phyloP scores from a whole-genome alignment of 2,797 vertebrate species.

The Pagetopsis macropterus region DNA sequence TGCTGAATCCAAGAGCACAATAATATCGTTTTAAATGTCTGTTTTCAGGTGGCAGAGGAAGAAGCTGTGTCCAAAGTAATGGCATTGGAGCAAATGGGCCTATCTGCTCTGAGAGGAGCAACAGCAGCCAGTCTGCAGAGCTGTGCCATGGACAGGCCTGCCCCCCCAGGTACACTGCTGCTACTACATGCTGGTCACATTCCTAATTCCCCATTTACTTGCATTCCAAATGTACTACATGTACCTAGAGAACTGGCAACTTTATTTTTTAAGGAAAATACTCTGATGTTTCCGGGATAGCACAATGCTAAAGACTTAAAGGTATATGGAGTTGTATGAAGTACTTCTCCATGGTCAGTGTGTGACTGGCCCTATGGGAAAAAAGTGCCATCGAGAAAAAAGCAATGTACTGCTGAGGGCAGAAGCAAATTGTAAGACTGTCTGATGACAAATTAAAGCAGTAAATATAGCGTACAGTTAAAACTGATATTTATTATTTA shows the following conservation, averaged over 20 bases:
- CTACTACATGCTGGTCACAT: constrained; percentile 38
- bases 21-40: not conserved
- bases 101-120: constrained; percentile 81
- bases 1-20: not conserved
- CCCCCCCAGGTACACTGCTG: constrained; percentile 85
- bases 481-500: no score
- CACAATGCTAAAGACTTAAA: not conserved
- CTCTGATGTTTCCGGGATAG: not conserved
- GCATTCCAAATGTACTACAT: no score
- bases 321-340: no score
- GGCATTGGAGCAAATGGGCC: constrained; percentile 69
- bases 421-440: no score
- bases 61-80: constrained; percentile 81
- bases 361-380: no score
- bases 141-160: constrained; percentile 89
- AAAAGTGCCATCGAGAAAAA: no score
- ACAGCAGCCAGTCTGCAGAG: constrained; percentile 75
- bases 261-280: not conserved
- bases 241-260: not conserved
- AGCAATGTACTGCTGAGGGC: no score
- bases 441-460: no score
- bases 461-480: no score
- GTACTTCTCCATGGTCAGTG: no score
- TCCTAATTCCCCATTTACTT: not conserved
- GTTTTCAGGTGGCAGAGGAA: constrained; percentile 80